Base-by-base conservation (phyloP, 2,797 vertebrate genomes). In the Hybognathus amarus region DNA sequence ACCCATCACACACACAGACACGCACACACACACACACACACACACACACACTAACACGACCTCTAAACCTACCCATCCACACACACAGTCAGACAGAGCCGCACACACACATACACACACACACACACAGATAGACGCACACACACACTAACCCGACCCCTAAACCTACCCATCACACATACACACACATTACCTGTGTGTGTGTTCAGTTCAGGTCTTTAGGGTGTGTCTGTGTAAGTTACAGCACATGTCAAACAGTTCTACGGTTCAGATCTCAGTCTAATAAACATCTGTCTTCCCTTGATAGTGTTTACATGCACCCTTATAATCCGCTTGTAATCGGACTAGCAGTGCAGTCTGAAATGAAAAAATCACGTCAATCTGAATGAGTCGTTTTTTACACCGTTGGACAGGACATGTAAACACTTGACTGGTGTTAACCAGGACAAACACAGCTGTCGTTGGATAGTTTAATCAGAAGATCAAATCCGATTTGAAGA, bases 221-320 rank as follows among this genome's bases (percentile, higher is more conserved):
- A 80, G 87, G 85, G 81, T 69, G 84, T 70, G 85, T 69, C 80
- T 77, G 71, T 59, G 80, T 85, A 38, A 77, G 74, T 74, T 52
- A 4, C 64, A 52, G 79, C 40, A 61, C 56, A 76, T 30, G 50
- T 79, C 78, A 75, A 63, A 54, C 77, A n/a, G 54, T 40, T 61
- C 4, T 47, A 24, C 5, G 17, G 38, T 15, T 81, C 30, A 77
- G 71, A 54, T 68, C 59, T 17, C 54, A 24, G 20, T 56, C 22
- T 67, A 70, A 71, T 77, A 45, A 74, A 68, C 61, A 42, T 73
- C 64, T 11, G 3, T 24, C 36, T 45, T 71, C 11, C 27, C 61
- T 38, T 47, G 56, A 47, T 36, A 47, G 40, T 1, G 1, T 61
- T 61, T 15, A 12, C 56, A 27, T 27, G 24, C 2, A 27, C 11